These are phyloP conservation scores for Drosophila sechellia DNA, from an alignment of 1,140 invertebrate genomes.

Conservation along the genomic window DNA sequence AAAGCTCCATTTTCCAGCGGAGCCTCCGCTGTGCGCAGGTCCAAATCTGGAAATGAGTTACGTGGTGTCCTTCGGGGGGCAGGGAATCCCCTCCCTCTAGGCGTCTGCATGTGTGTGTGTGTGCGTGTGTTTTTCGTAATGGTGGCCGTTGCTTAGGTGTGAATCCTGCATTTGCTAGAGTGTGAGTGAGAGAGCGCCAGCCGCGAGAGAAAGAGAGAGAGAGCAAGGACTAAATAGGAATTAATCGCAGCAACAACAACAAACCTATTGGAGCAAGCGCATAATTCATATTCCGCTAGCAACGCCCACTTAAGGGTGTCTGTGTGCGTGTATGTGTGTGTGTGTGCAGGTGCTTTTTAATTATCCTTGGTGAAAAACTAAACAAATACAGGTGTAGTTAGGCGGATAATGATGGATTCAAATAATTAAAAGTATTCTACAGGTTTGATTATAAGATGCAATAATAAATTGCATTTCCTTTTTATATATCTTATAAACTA, in stretches of 20 bases:
- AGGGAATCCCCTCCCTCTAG: slow-evolving; percentile 18
- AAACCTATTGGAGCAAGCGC: slow-evolving; percentile 63
- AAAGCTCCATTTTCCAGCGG: slow-evolving; percentile 50
- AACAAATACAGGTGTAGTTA: slow-evolving; percentile 11
- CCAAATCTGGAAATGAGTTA: slow-evolving; percentile 74
- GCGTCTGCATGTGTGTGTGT: slow-evolving; percentile 4
- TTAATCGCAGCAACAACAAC: slow-evolving; percentile 54
- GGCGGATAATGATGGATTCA: no score
- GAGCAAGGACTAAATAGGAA: slow-evolving; percentile 47
- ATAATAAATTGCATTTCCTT: no score
- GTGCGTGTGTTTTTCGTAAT: slow-evolving; percentile 21
- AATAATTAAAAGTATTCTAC: no score
- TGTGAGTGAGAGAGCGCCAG: slow-evolving; percentile 1
- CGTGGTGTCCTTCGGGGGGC: slow-evolving; percentile 32
- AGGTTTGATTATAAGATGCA: no score
- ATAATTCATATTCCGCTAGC: slow-evolving; percentile 68
- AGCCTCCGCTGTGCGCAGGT: slow-evolving; percentile 72
- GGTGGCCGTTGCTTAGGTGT: slow-evolving; percentile 39
- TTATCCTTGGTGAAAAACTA: slow-evolving; percentile 30
- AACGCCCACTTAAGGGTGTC: slow-evolving; percentile 11
- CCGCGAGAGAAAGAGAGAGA: slow-evolving; percentile 10
- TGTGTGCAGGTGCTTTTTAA: slow-evolving; percentile 38
- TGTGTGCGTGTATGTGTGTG: not conserved
- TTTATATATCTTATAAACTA: no score
- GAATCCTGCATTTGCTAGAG: slow-evolving; percentile 9